A percentile compares a stretch with the other conserved stretches of the same genome.
These are phyloP conservation scores for Baccha elongata DNA, from an alignment of 2,888 invertebrate species.

Conservation along the genomic window DNA sequence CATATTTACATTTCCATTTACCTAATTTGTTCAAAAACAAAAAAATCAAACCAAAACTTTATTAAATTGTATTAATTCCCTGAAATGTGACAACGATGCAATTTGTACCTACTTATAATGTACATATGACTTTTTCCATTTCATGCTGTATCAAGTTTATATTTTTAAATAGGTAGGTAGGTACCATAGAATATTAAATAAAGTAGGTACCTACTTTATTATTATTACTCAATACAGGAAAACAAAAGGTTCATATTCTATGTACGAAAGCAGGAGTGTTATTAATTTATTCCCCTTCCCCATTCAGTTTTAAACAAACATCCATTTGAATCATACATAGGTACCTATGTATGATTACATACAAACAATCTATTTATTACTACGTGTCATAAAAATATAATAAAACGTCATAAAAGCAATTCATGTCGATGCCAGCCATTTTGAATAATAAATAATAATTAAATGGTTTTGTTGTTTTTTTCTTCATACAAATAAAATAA, in stretches of 20 bases:
- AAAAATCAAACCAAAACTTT: no score
- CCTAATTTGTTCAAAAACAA: no score
- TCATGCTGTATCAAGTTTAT: no score
- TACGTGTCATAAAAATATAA: neutral
- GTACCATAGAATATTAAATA: no score
- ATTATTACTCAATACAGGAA: neutral
- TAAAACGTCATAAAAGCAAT: slow-evolving; percentile 55
- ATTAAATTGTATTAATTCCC: no score
- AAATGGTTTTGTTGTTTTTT: slow-evolving; percentile 4
- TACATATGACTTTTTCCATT: no score
- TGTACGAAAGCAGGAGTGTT: neutral
- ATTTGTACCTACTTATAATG: no score
- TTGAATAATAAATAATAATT: slow-evolving; percentile 62
- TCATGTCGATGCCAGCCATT: slow-evolving; percentile 56
- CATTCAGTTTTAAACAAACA: neutral
- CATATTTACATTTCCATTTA: no score
- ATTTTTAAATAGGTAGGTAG: no score
- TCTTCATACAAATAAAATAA: neutral
- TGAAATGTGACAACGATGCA: no score
- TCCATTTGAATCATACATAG: neutral
- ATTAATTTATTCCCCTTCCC: neutral
- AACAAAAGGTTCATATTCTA: neutral
- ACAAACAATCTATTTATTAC: slow-evolving; percentile 4
- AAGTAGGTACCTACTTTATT: neutral
- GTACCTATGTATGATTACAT: no score